Evolutionary conservation across 2,113 vertebrate species (phyloP), one percentile per base, ranked within the genome.

Genomic region (Grammomys surdaster): DNA sequence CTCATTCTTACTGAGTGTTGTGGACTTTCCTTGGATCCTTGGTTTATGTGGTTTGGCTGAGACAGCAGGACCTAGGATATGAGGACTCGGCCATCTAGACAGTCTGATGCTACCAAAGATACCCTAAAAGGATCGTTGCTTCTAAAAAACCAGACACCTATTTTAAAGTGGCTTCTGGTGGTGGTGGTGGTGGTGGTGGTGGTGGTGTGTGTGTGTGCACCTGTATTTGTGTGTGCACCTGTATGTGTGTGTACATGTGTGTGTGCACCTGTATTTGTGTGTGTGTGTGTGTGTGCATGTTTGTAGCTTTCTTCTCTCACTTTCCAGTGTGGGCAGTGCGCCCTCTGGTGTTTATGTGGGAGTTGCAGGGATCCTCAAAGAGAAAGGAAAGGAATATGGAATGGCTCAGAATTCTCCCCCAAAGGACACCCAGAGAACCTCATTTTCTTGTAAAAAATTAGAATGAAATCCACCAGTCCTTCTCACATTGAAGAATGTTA

Each of bases 61-160:
- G 70, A 11, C 43, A 1, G 4, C 36, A 54, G 78, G 36, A 12
- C 69, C 82, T 31, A 54, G 22, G 11, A 19, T 7, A 8, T 13
- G 12, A 92, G 86, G 81, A 93, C 5, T 82, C 17, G 3, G 20
- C 88, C 77, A 43, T 48, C 31, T 7, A n/a, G 8, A 6, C 16
- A 89, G 89, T 72, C 69, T 46, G 43, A 56, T 56, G 77, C 7
- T 20, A 22, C 11, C 24, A 2, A 14, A 3, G 9, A 7, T 51
- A 2, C 1, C 0, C 0, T 0, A 26, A 43, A 51, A 43, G 11
- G 0, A 0, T 2, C 2, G 0, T 4, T 0, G 7, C 24, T 4
- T 3, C 7, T 36, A 48, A n/a, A 26, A 2, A 9, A 16, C 14
- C 24, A 0, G 12, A 46, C 8, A 7, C 5, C 7, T 22, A 8